Conservation (phyloP, 2,113 vertebrate species). For the Perca flavescens region DNA sequence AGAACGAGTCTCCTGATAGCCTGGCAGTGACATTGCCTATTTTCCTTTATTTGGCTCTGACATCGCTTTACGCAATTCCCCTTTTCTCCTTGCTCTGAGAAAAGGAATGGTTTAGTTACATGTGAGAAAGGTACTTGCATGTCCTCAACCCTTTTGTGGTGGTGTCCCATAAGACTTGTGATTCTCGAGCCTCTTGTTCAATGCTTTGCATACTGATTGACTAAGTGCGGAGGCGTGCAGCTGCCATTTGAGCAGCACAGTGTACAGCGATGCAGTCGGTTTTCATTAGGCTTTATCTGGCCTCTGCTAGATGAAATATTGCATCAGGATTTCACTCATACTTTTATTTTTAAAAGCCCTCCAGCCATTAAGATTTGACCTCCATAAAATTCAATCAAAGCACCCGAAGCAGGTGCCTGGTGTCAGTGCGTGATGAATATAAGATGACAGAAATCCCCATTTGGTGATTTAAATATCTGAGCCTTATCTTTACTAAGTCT, state of each 20-base stretch:
- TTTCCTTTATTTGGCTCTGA: slow-evolving; percentile 59
- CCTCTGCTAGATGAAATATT: slow-evolving; percentile 63
- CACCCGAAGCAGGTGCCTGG: slow-evolving; percentile 2
- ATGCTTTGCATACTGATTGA: slow-evolving; percentile 72
- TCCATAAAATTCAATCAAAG: slow-evolving; percentile 60
- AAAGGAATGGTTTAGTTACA: slow-evolving; percentile 64
- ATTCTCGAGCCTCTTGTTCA: slow-evolving; percentile 58
- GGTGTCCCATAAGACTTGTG: slow-evolving; percentile 63
- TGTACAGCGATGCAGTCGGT: slow-evolving; percentile 42
- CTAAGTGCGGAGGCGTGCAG: slow-evolving; percentile 58
- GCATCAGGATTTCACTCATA: slow-evolving; percentile 62
- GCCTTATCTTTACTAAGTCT: slow-evolving; percentile 57
- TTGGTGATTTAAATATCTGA: slow-evolving; percentile 48
- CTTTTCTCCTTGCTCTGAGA: slow-evolving; percentile 28
- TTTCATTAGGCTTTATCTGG: slow-evolving; percentile 62
- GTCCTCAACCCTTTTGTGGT: slow-evolving; percentile 56
- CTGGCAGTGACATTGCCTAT: slow-evolving; percentile 63
- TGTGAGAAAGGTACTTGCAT: slow-evolving; percentile 64
- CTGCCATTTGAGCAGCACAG: slow-evolving; percentile 41
- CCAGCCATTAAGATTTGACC: slow-evolving; percentile 57
- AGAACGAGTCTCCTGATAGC: slow-evolving; percentile 57
- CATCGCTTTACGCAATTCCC: slow-evolving; percentile 54
- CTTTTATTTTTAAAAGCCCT: slow-evolving; percentile 58
- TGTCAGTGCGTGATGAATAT: slow-evolving; percentile 51
- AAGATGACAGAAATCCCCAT: slow-evolving; percentile 58